A percentile compares a stretch with the other conserved stretches of the same genome.
Evolutionary conservation across 2,888 invertebrate genomes (phyloP).

Genomic region (Tuberolachnus salignus): DNA sequence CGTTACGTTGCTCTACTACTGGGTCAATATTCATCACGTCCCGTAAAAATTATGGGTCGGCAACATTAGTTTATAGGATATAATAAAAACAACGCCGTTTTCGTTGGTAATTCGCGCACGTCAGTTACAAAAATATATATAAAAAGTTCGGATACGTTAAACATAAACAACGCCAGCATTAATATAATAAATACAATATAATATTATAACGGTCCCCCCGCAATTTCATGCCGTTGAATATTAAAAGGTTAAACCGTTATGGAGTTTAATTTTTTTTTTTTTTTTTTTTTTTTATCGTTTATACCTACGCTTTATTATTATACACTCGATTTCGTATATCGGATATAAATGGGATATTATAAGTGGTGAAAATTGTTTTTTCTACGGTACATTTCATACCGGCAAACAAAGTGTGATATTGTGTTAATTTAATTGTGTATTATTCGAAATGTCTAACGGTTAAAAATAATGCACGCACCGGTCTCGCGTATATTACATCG

Average conservation of each 20-base stretch:
- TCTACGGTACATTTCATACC: background rate
- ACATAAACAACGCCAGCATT: too few species aligned
- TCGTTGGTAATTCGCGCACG: slow-evolving; percentile 1
- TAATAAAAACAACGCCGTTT: slow-evolving; percentile 7
- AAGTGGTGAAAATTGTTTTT: background rate
- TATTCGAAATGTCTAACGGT: background rate
- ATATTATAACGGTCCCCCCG: too few species aligned
- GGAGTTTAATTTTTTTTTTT: background rate
- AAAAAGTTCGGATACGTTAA: too few species aligned
- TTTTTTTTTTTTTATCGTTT: background rate
- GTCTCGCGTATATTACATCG: background rate
- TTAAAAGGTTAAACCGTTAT: too few species aligned
- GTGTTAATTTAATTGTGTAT: background rate
- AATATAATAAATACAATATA: too few species aligned
- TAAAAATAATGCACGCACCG: background rate
- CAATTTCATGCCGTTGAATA: too few species aligned
- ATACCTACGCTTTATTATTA: background rate
- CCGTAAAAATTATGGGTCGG: slow-evolving; percentile 20
- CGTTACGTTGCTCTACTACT: too few species aligned
- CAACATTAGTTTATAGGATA: background rate
- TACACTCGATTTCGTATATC: background rate
- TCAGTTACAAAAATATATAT: slow-evolving; percentile 1
- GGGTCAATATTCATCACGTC: slow-evolving; percentile 24
- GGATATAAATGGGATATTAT: background rate
- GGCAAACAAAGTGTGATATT: background rate